phyloP scores from a whole-genome alignment of 2,113 vertebrate species.

The Equus przewalskii region DNA sequence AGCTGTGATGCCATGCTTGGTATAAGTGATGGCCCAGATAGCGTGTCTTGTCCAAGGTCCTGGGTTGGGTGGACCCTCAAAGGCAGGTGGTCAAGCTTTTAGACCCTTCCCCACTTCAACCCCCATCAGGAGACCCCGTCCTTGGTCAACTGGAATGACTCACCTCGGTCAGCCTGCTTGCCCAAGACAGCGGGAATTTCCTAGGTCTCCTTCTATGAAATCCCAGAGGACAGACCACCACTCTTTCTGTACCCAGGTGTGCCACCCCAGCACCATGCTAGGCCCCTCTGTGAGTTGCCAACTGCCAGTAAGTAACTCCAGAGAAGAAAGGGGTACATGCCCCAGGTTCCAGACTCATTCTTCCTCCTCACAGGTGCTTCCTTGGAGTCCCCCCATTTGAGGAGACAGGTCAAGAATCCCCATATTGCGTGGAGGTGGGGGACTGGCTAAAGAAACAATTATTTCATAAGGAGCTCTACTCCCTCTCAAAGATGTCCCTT shows the following conservation, averaged over 20 bases:
- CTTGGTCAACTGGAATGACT: neutral
- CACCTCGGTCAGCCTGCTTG: neutral
- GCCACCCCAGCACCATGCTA: neutral
- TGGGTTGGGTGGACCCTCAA: neutral
- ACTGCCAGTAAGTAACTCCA: neutral
- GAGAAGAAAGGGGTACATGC: neutral
- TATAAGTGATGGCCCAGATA: neutral
- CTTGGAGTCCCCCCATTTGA: neutral
- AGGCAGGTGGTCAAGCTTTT: neutral
- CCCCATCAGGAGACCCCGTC: neutral
- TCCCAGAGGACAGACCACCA: neutral
- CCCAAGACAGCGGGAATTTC: neutral
- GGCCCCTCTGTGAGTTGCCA: neutral
- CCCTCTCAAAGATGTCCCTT: neutral
- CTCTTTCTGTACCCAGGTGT: too few relatives aligned
- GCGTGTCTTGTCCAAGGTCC: conserved; percentile 12
- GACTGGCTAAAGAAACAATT: neutral
- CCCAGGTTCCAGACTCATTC: neutral
- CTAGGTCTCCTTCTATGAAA: neutral
- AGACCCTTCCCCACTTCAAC: neutral
- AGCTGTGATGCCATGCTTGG: neutral
- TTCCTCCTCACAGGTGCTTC: neutral
- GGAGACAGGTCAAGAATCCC: neutral
- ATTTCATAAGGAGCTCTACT: neutral
- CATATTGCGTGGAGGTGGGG: neutral